Conservation (phyloP, 2,797 vertebrate genomes). For the Siniperca scherzeri region DNA sequence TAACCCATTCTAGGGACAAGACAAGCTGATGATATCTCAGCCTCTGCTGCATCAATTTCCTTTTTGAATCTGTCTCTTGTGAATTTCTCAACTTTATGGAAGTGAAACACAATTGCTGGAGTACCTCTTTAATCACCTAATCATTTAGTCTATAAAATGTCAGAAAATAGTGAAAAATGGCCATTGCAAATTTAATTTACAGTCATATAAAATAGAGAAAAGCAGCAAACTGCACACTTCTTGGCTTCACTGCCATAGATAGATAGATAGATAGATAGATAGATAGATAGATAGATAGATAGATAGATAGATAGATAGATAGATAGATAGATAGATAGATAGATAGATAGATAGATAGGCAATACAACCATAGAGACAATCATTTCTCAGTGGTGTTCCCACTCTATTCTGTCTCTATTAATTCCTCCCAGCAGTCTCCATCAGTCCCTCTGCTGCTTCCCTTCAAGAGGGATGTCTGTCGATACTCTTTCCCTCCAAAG, state of each 20-base stretch:
- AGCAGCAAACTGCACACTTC: neutral
- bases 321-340: conserved; percentile 8
- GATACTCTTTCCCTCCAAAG: conserved; percentile 73
- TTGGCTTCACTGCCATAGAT: neutral
- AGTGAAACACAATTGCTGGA: neutral
- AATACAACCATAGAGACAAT: neutral
- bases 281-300: neutral
- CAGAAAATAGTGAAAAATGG: neutral
- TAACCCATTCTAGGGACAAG: neutral
- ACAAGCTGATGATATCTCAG: neutral
- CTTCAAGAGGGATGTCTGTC: conserved; percentile 67
- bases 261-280: conserved; percentile 3
- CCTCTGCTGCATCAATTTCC: neutral
- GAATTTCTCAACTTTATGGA: neutral
- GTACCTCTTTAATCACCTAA: neutral
- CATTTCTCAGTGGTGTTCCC: conserved; percentile 22
- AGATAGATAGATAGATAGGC: neutral
- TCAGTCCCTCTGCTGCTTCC: conserved; percentile 53
- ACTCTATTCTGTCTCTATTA: conserved; percentile 42
- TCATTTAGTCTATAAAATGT: neutral
- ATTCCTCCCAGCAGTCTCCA: conserved; percentile 41
- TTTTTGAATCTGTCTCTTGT: neutral
- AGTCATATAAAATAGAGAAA: neutral
- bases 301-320: neutral
- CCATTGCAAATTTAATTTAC: no score